A percentile compares a stretch with the other conserved stretches of the same genome.
phyloP scores from a whole-genome alignment of 2,113 vertebrate genomes.

The Bujurquina vittata region DNA sequence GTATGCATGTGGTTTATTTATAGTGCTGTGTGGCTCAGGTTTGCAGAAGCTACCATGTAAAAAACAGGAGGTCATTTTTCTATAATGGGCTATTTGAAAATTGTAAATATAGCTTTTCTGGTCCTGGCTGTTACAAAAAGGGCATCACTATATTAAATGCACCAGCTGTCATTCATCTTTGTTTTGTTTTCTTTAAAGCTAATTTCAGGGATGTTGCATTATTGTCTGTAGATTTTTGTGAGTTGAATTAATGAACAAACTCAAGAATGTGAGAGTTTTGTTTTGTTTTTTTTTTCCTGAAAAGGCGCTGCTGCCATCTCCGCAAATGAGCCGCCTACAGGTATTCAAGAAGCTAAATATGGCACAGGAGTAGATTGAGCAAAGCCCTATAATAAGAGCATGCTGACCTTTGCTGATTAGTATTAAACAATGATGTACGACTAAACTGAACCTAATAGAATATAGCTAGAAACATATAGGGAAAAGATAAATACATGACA shows the following conservation, averaged over 20 bases:
- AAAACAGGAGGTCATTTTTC: background rate
- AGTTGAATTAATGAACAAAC: background rate
- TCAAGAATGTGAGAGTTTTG: background rate
- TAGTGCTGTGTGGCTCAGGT: constrained; percentile 1
- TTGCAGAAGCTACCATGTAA: constrained; percentile 20
- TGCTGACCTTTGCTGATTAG: constrained; percentile 1
- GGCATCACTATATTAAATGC: background rate
- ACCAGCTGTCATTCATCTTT: background rate
- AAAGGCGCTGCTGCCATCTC: background rate
- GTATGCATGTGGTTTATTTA: constrained; percentile 14
- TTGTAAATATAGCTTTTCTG: background rate
- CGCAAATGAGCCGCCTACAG: background rate
- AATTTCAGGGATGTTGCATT: background rate
- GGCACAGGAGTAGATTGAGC: background rate
- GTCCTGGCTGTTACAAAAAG: background rate
- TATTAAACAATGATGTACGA: background rate
- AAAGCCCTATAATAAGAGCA: background rate
- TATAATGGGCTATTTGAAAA: background rate
- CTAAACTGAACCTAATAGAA: background rate
- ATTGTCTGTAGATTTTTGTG: background rate
- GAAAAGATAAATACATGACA: background rate
- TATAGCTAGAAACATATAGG: background rate
- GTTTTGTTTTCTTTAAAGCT: background rate
- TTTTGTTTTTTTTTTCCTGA: background rate
- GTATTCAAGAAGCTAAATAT: background rate